Evolutionary conservation across 2,113 vertebrate genomes (phyloP), one percentile per base, ranked within the genome.

Genomic region (Callipepla californica): DNA sequence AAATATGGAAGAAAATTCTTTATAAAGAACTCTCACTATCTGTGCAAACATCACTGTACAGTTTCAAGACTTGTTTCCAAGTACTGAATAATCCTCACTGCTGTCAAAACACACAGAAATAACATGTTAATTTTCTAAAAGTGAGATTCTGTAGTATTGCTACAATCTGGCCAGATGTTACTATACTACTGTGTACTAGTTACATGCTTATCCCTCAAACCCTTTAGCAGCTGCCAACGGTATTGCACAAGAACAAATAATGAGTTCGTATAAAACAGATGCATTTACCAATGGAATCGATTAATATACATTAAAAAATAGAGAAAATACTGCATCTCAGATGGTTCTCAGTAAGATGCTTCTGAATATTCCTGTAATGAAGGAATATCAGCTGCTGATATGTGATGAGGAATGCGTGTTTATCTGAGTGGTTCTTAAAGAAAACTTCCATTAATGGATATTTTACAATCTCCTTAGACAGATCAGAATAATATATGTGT

Each of bases 221-320:
- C 70, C 76, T 97, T 96, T 92, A 50, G 96, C 83, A 97, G 79
- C 89, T 96, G 94, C 85, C 97, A 94, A 94, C 48, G 87, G 42
- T 42, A 79, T 97, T 97, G 70, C 90, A 95, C 55, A 88, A 92
- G 89, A 96, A 91, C 53, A 94, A 97, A 93, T 78, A 34, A 93
- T 96, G 76, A 36, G 69, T 87, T 96, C 88, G 90, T 77, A 90
- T 85, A 88, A 94, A 97, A 91, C 81, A 97, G 92, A 95, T 96
- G 86, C 85, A 86, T 97, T 96, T 93, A 97, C 97, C 93, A 97
- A 97, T 96, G 62, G 75, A 96, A 96, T 96, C 85, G 92, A 95
- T 87, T 97, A 95, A 95, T 96, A 94, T 74, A 79, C 89, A 65
- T 93, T 73, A 72, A 95, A 95, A 92, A 88, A 50, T 26, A 51